Percentiles rank a stretch among this genome's conserved stretches.
Evolutionary conservation across 2,797 vertebrate species (phyloP).

Genomic region (Thalassophryne amazonica): DNA sequence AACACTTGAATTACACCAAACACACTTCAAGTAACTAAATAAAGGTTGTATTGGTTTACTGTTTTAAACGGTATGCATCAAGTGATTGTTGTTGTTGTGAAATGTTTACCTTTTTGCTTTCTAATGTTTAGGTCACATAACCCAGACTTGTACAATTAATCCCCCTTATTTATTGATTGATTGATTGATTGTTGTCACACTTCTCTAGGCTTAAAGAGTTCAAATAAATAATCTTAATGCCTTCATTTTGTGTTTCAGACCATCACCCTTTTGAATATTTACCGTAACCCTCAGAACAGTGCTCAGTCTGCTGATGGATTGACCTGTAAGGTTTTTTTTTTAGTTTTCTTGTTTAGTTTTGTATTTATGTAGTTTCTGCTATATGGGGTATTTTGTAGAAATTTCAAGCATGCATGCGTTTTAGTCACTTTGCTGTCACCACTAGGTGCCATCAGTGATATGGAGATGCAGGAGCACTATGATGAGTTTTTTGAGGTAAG

Average conservation of each 20-base stretch:
- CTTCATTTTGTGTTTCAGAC: conserved; percentile 67
- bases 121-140: no score
- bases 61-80: no score
- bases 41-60: no score
- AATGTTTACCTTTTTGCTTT: no score
- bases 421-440: neutral
- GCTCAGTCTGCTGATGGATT: conserved; percentile 97
- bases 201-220: no score
- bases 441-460: conserved; percentile 94
- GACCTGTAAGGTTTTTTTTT: conserved; percentile 92
- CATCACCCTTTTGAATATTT: conserved; percentile 98
- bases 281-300: conserved; percentile 98
- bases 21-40: no score
- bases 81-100: no score
- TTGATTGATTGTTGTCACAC: no score
- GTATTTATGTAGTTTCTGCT: neutral
- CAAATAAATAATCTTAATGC: no score
- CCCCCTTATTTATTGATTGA: no score
- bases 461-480: conserved; percentile 99
- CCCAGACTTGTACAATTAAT: no score
- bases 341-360: neutral
- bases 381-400: neutral
- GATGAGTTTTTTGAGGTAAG: conserved; percentile 96
- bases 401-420: neutral
- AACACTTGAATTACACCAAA: no score